Base-by-base conservation (phyloP, 2,888 invertebrate species). In the Bedellia somnulentella region DNA sequence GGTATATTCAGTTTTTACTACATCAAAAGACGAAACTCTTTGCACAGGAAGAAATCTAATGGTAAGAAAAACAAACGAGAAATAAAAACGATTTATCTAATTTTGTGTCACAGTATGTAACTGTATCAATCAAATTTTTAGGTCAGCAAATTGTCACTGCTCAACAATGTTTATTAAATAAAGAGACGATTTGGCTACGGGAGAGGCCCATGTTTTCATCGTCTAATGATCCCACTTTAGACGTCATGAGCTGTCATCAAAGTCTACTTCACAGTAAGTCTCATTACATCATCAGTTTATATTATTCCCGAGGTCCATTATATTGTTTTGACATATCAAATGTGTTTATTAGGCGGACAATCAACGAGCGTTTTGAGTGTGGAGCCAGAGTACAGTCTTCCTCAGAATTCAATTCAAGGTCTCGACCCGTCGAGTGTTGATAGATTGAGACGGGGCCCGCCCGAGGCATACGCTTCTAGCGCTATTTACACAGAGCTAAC, bases 401-500 rank as follows among this genome's bases (percentile, higher is more conserved):
- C 73, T 21, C 73, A 75, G 47, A 75, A 75, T 44, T 75, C 73
- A 14, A 63, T 75, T 41, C 73, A 70, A 42, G 67, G 70, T 36
- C 52, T 75, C 50, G 73, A 73, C 38, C 55, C 50, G 11, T 58
- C 63, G 30, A 75, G 73, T 42, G 68, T 66, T 24, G 73, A 75
- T 40, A 53, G 73, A 50, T 50, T 73, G 39, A 55, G 68, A 29
- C 58, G 73, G 32, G 58, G 57, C 35, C 73, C 73, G 39, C 73
- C 71, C 36, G 75, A 75, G 47, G 71, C 75, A 30, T 75, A 75
- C 47, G 75, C 73, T 18, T 73, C 75, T 33, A 75, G 57, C 45
- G 75, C 75, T 49, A 73, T 75, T 61, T 75, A 73, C 66, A 73
- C 73, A 42, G 73, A 75, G 59, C 73, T 75, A 57, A 75, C 73